phyloP scores from a whole-genome alignment of 1,140 invertebrate species.

The Brachionus sp. region DNA sequence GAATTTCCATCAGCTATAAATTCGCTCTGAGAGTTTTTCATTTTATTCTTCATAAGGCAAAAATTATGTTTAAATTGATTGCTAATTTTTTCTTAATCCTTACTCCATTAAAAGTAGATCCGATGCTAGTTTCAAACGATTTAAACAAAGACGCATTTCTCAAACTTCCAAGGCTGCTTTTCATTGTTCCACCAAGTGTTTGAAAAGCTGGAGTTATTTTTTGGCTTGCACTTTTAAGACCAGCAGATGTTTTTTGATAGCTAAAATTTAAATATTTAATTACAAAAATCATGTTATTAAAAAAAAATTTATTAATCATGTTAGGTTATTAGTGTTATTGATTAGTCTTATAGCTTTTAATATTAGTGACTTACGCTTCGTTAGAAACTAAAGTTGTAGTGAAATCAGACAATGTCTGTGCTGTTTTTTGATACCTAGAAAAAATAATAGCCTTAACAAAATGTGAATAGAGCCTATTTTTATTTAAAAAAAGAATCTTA shows the following conservation, averaged over 20 bases:
- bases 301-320: not conserved
- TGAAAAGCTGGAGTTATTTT: slow-evolving; percentile 45
- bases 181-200: slow-evolving; percentile 29
- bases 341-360: not conserved
- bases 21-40: slow-evolving; percentile 44
- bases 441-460: not conserved
- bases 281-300: not conserved
- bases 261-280: not conserved
- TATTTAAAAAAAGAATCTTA: slow-evolving; percentile 23
- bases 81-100: not conserved
- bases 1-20: slow-evolving; percentile 3
- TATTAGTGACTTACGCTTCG: slow-evolving; percentile 27
- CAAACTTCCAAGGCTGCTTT: slow-evolving; percentile 36
- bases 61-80: not conserved
- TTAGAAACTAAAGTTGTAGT: not conserved
- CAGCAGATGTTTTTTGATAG: slow-evolving; percentile 45
- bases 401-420: slow-evolving; percentile 29
- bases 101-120: slow-evolving; percentile 16
- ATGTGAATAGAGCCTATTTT: not conserved
- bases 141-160: slow-evolving; percentile 33
- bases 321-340: not conserved
- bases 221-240: slow-evolving; percentile 40
- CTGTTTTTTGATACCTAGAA: slow-evolving; percentile 33
- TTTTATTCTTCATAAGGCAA: slow-evolving; percentile 17
- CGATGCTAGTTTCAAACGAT: slow-evolving; percentile 16